Percentiles rank a stretch among this genome's conserved stretches.
These are phyloP conservation scores for Apocrypta bakeri DNA, from an alignment of 1,140 invertebrate genomes.

Conservation along the genomic window DNA sequence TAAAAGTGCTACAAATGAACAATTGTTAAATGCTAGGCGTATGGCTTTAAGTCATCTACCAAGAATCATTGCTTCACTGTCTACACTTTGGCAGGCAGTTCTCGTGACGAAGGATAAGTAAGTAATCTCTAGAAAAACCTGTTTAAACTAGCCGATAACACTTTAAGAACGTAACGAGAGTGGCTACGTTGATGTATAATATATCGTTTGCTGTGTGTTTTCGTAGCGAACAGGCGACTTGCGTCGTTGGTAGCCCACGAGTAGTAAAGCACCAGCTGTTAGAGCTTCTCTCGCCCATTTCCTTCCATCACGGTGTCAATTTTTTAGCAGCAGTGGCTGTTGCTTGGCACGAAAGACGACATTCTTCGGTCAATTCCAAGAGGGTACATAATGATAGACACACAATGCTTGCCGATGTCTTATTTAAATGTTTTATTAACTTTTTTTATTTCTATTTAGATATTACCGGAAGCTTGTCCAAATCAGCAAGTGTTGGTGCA, in stretches of 20 bases:
- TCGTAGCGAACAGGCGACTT: constrained; percentile 69
- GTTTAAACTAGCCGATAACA: background rate
- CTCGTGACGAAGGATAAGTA: constrained; percentile 73
- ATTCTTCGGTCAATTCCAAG: constrained; percentile 71
- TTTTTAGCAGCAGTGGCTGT: constrained; percentile 91
- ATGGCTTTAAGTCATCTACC: constrained; percentile 87
- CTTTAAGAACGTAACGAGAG: background rate
- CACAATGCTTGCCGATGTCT: background rate
- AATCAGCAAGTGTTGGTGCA: constrained; percentile 87
- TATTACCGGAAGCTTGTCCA: constrained; percentile 80
- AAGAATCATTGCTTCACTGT: constrained; percentile 86
- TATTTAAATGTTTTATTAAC: background rate
- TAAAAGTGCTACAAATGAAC: constrained; percentile 67
- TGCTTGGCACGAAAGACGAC: constrained; percentile 88
- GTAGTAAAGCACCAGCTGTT: constrained; percentile 86
- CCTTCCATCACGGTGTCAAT: constrained; percentile 87
- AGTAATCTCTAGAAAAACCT: constrained; percentile 29
- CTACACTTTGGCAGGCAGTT: constrained; percentile 87
- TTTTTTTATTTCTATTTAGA: constrained; percentile 63
- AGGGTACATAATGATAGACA: constrained; percentile 66
- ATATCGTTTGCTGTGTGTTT: constrained; percentile 39
- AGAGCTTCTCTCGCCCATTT: constrained; percentile 91
- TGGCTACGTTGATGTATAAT: constrained; percentile 48
- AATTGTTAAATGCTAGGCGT: constrained; percentile 80
- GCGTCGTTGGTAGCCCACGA: constrained; percentile 78